Evolutionary conservation across 2,113 vertebrate genomes (phyloP).

Genomic region (Solea solea): DNA sequence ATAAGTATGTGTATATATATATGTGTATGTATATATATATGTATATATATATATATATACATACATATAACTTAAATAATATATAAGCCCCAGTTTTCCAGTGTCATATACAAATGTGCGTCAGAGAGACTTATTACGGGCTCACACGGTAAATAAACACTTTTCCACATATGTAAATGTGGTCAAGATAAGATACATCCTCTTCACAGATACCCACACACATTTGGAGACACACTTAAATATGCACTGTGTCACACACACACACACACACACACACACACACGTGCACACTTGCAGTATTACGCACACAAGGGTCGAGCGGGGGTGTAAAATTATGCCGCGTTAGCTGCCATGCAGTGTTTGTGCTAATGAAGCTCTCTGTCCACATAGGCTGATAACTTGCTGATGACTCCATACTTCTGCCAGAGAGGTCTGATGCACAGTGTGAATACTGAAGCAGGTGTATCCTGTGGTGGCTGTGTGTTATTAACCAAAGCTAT

Average conservation of each 20-base stretch:
- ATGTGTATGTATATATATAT: too few relatives aligned
- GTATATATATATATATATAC: too few relatives aligned
- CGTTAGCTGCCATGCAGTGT: constrained; percentile 70
- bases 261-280: constrained; percentile 14
- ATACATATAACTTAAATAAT: too few relatives aligned
- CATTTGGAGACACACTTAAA: constrained; percentile 32
- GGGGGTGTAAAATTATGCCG: constrained; percentile 77
- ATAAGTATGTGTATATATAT: too few relatives aligned
- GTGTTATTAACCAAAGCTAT: constrained; percentile 37
- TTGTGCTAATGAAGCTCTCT: constrained; percentile 76
- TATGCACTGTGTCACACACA: constrained; percentile 30
- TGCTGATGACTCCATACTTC: constrained; percentile 75
- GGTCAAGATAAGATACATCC: constrained; percentile 27
- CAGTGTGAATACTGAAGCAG: constrained; percentile 62
- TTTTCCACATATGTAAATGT: constrained; percentile 1
- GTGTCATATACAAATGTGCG: not conserved
- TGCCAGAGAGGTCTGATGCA: constrained; percentile 61
- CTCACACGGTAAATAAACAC: constrained; percentile 10
- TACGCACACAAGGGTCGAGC: constrained; percentile 32
- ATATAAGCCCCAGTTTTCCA: too few relatives aligned
- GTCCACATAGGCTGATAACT: constrained; percentile 74
- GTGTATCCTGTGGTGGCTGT: constrained; percentile 43
- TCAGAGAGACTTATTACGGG: not conserved
- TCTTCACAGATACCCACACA: constrained; percentile 33
- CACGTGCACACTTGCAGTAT: constrained; percentile 1